Evolutionary conservation across 2,113 vertebrate species (phyloP).

Genomic region (Genyomyrus donnyi): DNA sequence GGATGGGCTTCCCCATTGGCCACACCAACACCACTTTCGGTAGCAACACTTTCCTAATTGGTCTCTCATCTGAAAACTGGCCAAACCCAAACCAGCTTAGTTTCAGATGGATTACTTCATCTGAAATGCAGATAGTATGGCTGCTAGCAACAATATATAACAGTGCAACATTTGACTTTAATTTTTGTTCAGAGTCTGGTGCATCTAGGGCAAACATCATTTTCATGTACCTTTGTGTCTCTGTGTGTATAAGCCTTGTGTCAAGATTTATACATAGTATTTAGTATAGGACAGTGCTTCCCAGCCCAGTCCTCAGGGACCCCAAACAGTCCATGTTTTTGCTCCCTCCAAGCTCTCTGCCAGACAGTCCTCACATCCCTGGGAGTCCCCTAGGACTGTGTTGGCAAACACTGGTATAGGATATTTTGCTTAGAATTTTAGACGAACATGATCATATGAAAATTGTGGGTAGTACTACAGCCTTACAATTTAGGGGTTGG

Average conservation of each 20-base stretch:
- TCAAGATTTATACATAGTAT: background rate
- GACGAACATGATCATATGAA: background rate
- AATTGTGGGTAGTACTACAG: background rate
- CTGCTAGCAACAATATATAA: background rate
- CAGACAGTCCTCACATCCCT: background rate
- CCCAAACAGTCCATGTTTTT: background rate
- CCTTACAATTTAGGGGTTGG: background rate
- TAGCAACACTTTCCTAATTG: background rate
- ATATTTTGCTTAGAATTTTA: background rate
- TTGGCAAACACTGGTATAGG: background rate
- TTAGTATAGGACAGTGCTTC: background rate
- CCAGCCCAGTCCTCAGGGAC: background rate
- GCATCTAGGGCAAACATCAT: background rate
- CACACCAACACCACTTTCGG: background rate
- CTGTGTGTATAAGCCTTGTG: background rate
- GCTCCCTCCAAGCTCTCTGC: background rate
- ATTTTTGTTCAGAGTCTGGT: background rate
- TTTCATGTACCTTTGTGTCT: background rate
- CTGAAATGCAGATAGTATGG: background rate
- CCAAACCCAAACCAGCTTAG: background rate
- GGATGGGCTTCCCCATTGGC: background rate
- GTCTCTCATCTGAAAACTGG: background rate
- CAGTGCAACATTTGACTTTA: background rate
- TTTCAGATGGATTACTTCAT: background rate
- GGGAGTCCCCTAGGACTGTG: background rate